Conservation (phyloP, 2,888 invertebrate genomes). For the Nemotelus nigrinus region DNA sequence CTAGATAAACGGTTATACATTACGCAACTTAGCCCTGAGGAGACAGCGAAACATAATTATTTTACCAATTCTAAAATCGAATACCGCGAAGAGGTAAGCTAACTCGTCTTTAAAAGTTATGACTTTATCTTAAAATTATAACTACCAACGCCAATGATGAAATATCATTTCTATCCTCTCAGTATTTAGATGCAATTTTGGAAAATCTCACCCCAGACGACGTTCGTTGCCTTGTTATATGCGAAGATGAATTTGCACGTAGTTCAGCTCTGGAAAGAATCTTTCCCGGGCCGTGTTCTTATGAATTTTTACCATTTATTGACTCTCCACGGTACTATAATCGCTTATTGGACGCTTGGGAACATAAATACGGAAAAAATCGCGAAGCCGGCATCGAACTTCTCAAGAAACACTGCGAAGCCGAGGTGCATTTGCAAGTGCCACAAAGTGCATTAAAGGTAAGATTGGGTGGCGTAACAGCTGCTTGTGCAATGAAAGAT, state of each 20-base stretch:
- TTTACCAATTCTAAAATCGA: constrained; percentile 59
- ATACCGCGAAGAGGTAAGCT: constrained; percentile 60
- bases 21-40: constrained; percentile 74
- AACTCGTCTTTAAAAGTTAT: constrained; percentile 58
- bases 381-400: constrained; percentile 67
- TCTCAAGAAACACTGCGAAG: constrained; percentile 73
- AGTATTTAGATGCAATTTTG: constrained; percentile 83
- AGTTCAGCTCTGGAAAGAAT: constrained; percentile 78
- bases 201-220: constrained; percentile 89
- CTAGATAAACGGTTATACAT: constrained; percentile 78
- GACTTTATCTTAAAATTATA: constrained; percentile 68
- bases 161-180: too few relatives aligned
- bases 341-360: constrained; percentile 92
- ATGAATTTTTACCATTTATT: constrained; percentile 84
- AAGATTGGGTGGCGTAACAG: not conserved
- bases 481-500: not conserved
- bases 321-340: constrained; percentile 91
- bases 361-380: constrained; percentile 77
- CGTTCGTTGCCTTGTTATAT: constrained; percentile 82
- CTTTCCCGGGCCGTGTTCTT: constrained; percentile 81
- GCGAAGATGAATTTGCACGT: constrained; percentile 87
- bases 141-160: not conserved
- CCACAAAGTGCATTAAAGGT: constrained; percentile 57
- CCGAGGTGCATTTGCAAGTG: constrained; percentile 77
- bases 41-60: constrained; percentile 68